Base-by-base conservation (phyloP, 2,888 invertebrate genomes). In the Alloscopus bannaensis region DNA sequence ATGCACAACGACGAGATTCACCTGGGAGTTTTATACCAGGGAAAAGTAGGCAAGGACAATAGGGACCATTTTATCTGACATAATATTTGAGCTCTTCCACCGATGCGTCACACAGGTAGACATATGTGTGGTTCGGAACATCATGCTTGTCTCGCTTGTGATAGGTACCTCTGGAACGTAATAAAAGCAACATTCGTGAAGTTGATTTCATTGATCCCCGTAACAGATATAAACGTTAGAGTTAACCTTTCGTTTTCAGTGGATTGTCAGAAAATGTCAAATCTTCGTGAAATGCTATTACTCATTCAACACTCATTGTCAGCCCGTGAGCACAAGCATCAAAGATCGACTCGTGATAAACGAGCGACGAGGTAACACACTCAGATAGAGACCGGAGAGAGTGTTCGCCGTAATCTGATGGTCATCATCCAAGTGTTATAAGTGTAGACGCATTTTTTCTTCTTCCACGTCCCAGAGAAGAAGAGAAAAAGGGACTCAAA, bases 241-340 rank as follows among this genome's bases (percentile, higher is more conserved):
- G 64, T 72, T 78, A 78, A 78, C 77, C 77, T 78, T 78, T 70
- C 77, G 64, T 70, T 78, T n/a, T 71, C 70, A 70, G 57, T 70
- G 70, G 57, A 64, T 78, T 78, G 70, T 78, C 70, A 78, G 77
- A 78, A 71, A 78, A 78, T 78, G 77, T 78, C 77, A 78, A 78
- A 70, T 70, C 70, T 78, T 57, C 50, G 64, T 70, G 64, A 78
- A 70, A 70, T 36, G 70, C 77, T 78, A 78, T 78, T 78, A 78
- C 60, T 78, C 77, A 78, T 70, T 71, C 70, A 60, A 60, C 59
- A 3, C 8, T 2, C 31, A 11, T 20, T 36, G 20, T 36, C n/a
- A 6, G 22, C 20, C 1, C 13, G 31, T 36, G 13, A 16, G 11
- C 4, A 18, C 20, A 20, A 20, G 31, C 24, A 55, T 4, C 20